A percentile compares a stretch with the other conserved stretches of the same genome.
phyloP scores from a whole-genome alignment of 1,140 invertebrate species.

The Dinoponera quadriceps region DNA sequence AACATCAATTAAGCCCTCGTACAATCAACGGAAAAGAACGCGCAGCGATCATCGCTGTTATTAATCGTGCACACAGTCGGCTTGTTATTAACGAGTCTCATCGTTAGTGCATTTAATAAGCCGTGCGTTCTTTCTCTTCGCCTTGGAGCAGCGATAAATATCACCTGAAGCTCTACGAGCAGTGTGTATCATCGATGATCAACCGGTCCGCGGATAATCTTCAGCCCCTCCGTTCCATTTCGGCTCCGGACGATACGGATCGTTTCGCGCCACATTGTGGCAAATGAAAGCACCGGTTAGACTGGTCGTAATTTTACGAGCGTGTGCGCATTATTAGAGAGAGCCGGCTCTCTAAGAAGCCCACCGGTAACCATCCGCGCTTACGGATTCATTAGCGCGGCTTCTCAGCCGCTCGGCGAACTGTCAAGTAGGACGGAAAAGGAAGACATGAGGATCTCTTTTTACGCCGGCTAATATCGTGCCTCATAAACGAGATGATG shows the following conservation, averaged over 20 bases:
- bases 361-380: slow-evolving; percentile 16
- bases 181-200: slow-evolving; percentile 10
- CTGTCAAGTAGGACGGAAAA: slow-evolving; percentile 33
- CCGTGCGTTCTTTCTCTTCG: not conserved
- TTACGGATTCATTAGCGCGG: slow-evolving; percentile 63
- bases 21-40: too few relatives aligned
- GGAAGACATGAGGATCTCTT: not conserved
- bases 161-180: not conserved
- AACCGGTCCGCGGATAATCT: not conserved
- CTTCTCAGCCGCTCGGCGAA: slow-evolving; percentile 3
- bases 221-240: slow-evolving; percentile 4
- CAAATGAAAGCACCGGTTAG: slow-evolving; percentile 1
- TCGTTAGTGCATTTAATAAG: not conserved
- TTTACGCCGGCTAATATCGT: too few relatives aligned
- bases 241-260: not conserved
- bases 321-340: slow-evolving; percentile 4
- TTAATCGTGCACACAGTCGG: too few relatives aligned
- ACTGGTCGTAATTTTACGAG: slow-evolving; percentile 15
- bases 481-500: too few relatives aligned
- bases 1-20: too few relatives aligned
- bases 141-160: not conserved
- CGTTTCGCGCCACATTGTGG: slow-evolving; percentile 5
- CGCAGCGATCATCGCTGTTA: too few relatives aligned
- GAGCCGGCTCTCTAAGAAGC: not conserved
- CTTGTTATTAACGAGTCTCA: not conserved